phyloP scores from a whole-genome alignment of 1,140 invertebrate species.

The Orchestia grillus region DNA sequence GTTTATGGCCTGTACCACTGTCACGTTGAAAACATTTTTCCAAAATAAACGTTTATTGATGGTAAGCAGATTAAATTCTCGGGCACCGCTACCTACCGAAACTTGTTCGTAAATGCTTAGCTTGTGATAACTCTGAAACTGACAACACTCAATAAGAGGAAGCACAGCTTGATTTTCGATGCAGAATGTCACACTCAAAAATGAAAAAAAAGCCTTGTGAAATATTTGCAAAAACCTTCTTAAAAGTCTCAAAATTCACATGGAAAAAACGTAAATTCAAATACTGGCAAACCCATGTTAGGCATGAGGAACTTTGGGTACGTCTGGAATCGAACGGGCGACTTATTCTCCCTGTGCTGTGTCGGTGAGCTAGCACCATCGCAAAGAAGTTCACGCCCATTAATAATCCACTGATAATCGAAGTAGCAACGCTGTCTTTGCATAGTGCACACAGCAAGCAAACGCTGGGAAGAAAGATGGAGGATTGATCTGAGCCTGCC shows the following conservation, averaged over 20 bases:
- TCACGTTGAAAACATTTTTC: too few species aligned
- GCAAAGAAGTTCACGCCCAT: not conserved
- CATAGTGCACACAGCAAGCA: not conserved
- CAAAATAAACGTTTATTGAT: too few species aligned
- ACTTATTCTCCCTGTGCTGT: not conserved
- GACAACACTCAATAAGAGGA: not conserved
- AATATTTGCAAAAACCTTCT: not conserved
- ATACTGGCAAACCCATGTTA: too few species aligned
- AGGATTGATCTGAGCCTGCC: not conserved
- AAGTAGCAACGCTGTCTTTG: not conserved
- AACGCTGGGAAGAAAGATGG: not conserved
- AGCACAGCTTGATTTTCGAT: not conserved
- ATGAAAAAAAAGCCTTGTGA: not conserved
- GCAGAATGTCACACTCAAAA: not conserved
- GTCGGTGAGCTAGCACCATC: not conserved
- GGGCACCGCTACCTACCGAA: not conserved
- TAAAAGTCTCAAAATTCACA: not conserved
- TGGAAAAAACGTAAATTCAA: too few species aligned
- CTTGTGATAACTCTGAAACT: not conserved
- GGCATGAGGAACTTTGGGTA: too few species aligned
- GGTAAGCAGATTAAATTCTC: not conserved
- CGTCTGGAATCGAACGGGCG: not conserved
- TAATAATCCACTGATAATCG: not conserved
- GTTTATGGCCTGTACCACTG: too few species aligned
- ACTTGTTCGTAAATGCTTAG: not conserved